Evolutionary conservation across 2,113 vertebrate species (phyloP).

Genomic region (Bos javanicus): DNA sequence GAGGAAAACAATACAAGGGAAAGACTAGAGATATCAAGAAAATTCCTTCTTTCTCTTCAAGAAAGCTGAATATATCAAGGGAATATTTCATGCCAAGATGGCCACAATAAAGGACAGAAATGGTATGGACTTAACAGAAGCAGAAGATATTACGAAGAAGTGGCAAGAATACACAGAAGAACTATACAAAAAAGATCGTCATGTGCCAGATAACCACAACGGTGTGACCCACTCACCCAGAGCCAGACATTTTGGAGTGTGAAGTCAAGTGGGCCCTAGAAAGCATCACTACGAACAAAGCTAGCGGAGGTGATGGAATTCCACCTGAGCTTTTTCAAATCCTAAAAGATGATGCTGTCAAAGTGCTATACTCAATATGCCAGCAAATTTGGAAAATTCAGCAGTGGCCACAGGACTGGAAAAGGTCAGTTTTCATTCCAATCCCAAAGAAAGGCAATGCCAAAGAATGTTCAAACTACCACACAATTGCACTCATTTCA

Average conservation of each 20-base stretch:
- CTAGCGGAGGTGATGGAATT: neutral
- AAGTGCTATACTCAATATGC: neutral
- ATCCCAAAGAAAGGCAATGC: neutral
- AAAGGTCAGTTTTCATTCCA: neutral
- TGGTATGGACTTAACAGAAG: neutral
- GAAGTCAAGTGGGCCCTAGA: neutral
- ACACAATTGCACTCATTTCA: neutral
- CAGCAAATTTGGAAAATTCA: neutral
- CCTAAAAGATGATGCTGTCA: neutral
- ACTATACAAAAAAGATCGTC: neutral
- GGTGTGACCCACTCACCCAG: neutral
- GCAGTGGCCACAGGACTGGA: neutral
- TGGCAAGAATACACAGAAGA: neutral
- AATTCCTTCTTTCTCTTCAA: neutral
- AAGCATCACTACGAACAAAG: neutral
- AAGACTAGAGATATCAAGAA: neutral
- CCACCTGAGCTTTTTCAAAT: neutral
- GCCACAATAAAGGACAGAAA: neutral
- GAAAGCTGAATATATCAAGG: neutral
- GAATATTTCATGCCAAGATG: neutral
- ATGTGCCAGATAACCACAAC: neutral
- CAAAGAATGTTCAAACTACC: neutral
- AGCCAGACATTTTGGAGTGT: neutral
- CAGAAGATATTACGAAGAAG: neutral
- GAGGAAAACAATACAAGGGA: neutral